Percentiles rank a stretch among this genome's conserved stretches.
Evolutionary conservation across 2,888 invertebrate species (phyloP).

Genomic region (Iselma pallidipennis): DNA sequence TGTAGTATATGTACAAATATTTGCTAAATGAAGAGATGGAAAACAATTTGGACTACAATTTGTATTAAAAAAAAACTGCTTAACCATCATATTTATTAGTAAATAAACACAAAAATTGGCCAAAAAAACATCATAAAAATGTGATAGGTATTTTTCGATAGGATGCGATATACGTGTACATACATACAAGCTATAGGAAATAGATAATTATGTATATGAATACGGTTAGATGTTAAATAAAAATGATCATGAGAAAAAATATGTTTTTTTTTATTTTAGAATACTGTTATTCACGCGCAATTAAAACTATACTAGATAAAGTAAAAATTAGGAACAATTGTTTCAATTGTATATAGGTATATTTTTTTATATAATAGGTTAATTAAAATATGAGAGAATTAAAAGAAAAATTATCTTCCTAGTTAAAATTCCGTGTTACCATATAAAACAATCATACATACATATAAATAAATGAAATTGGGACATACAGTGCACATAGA

Average conservation of each 20-base stretch:
- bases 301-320: slow-evolving; percentile 13
- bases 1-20: too few species aligned
- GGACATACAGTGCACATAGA: too few species aligned
- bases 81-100: too few species aligned
- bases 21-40: neutral
- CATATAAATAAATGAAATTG: too few species aligned
- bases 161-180: neutral
- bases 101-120: neutral
- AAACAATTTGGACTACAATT: neutral
- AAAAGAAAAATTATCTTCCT: too few species aligned
- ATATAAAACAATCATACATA: too few species aligned
- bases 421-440: too few species aligned
- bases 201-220: neutral
- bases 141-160: neutral
- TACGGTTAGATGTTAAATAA: neutral
- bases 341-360: too few species aligned
- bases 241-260: slow-evolving; percentile 8
- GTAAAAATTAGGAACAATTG: slow-evolving; percentile 12
- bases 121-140: too few species aligned
- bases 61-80: neutral
- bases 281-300: slow-evolving; percentile 19
- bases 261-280: slow-evolving; percentile 7
- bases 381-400: too few species aligned
- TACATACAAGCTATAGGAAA: slow-evolving; percentile 1
- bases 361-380: too few species aligned